Percentiles rank a stretch among this genome's conserved stretches.
Evolutionary conservation across 2,113 vertebrate genomes (phyloP).

Genomic region (Hippocampus zosterae): DNA sequence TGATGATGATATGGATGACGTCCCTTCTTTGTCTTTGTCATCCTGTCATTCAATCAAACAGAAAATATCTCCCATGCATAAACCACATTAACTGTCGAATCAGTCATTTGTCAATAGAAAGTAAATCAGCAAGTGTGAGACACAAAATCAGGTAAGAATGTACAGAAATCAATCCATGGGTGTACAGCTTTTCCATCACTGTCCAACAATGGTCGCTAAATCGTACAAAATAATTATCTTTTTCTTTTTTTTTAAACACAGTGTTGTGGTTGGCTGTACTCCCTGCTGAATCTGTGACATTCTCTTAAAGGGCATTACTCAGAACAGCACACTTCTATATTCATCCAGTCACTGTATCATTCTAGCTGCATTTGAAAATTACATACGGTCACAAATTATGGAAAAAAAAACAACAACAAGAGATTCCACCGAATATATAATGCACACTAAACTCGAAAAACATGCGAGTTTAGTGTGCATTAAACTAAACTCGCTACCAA

Average conservation of each 20-base stretch:
- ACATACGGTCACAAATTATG: no score
- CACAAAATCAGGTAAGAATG: neutral
- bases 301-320: constrained; percentile 4
- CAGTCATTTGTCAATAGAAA: neutral
- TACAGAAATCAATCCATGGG: neutral
- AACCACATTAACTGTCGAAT: neutral
- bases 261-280: neutral
- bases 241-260: neutral
- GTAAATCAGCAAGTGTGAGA: neutral
- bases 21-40: constrained; percentile 1
- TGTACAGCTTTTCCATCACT: neutral
- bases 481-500: no score
- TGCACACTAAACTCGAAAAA: no score
- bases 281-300: constrained; percentile 1
- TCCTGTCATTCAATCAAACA: neutral
- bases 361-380: neutral
- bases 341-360: neutral
- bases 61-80: neutral
- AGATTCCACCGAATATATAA: no score
- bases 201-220: neutral
- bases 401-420: no score
- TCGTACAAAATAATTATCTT: neutral
- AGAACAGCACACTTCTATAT: neutral
- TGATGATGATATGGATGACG: neutral
- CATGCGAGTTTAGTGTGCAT: no score